These are phyloP conservation scores for Zaprionus gabonicus DNA, from an alignment of 1,140 invertebrate genomes.

Conservation along the genomic window DNA sequence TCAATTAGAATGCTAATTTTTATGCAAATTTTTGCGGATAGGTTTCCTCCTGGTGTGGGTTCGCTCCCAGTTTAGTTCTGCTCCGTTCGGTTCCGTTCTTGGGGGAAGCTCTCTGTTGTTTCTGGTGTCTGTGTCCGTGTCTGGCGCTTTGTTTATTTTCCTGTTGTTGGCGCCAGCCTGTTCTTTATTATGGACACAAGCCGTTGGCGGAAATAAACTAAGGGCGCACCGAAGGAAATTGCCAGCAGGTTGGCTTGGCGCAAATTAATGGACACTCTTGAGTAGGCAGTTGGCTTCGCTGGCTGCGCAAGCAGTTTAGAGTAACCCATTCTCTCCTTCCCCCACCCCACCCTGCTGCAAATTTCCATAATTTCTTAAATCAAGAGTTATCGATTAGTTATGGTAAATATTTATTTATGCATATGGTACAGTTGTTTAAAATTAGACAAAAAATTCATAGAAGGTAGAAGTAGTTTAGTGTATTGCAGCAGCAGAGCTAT, in stretches of 20 bases:
- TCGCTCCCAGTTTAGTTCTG: slow-evolving; percentile 13
- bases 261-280: slow-evolving; percentile 56
- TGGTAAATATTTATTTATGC: slow-evolving; percentile 57
- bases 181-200: slow-evolving; percentile 63
- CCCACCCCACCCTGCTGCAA: neutral
- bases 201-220: slow-evolving; percentile 70
- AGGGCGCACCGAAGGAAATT: slow-evolving; percentile 64
- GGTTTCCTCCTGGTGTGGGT: slow-evolving; percentile 31
- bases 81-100: neutral
- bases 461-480: neutral
- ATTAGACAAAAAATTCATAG: slow-evolving; percentile 30
- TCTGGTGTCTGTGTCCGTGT: slow-evolving; percentile 22
- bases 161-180: slow-evolving; percentile 44
- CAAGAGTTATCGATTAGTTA: slow-evolving; percentile 25
- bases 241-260: slow-evolving; percentile 58
- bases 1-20: slow-evolving; percentile 81
- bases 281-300: slow-evolving; percentile 16
- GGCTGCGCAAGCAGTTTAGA: neutral
- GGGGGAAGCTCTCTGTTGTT: slow-evolving; percentile 17
- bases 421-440: slow-evolving; percentile 41
- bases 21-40: slow-evolving; percentile 78
- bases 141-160: slow-evolving; percentile 49
- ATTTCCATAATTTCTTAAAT: slow-evolving; percentile 33
- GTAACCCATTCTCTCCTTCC: neutral
- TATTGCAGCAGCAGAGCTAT: neutral